Evolutionary conservation across 2,797 vertebrate species (phyloP), one percentile per base, ranked within the genome.

Genomic region (Microctenopoma stevenorrisi): DNA sequence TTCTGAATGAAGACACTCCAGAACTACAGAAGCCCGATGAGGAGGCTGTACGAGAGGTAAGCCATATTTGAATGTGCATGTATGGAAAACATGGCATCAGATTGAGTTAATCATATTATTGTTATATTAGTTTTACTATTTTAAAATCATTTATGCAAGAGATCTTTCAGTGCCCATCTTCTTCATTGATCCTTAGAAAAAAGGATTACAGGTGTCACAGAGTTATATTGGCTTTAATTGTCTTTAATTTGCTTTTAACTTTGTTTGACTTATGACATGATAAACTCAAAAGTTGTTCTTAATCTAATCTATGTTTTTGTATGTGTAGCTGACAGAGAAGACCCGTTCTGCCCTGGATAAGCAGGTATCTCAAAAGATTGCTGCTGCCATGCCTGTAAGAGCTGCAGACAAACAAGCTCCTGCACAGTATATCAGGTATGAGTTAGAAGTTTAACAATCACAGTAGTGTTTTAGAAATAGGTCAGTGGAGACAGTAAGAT

Each of bases 331-430:
- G 72, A 98, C 98, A 61, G 98, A 99, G 80, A 99, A 98, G 90
- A 99, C 98, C 1, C 95, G 97, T 28, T 89, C 93, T 55, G 97
- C 98, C 38, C 91, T 99, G 82, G 95, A 96, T 53, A 99, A 99
- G 78, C 96, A 96, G 7, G 98, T 99, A 3, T 98, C 98, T 0
- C 97, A 99, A 66, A 99, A 99, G 89, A 96, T 99, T 2, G 97
- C 97, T 2, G 98, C 98, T 16, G 98, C 98, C 71, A 99, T 99
- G 98, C 98, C 98, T 9, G 98, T 99, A 52, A 94, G 98, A 87
- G 98, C 98, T 50, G 98, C 98, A 56, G 98, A 99, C 89, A 99
- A 99, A 86, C 95, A 96, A 71, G 98, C 96, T 62, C 98, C 97
- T 38, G 98, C 98, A 18, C 98, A 99, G 65, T 99, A 99, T 82